Evolutionary conservation across 2,888 invertebrate species (phyloP), one percentile per base, ranked within the genome.

Genomic region (Punctoribates punctum): DNA sequence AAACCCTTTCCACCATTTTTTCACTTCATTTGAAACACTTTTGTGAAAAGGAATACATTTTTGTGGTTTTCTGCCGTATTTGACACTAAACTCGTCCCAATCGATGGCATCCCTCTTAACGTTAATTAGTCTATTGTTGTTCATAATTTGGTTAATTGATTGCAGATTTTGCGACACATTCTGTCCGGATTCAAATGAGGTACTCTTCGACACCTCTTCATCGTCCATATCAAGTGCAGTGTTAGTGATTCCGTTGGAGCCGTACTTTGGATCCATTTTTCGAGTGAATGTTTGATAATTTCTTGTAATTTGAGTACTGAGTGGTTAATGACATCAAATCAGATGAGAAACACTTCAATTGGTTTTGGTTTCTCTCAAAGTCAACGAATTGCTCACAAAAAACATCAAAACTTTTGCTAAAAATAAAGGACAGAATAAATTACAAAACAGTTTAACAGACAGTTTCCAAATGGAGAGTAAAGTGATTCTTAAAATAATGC

Each of bases 51-150:
- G 23, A 38, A 42, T 23, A 9, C 42, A 0, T 42, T 67, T 42
- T 42, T 67, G 38, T 9, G 67, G 67, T 67, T 34, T 20, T 20
- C 38, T 15, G 3, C 62, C 60, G 17, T 60, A 74, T 60, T 74
- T 74, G 8, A 57, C 25, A 38, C 11, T 25, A 34, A 74, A 60
- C 34, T 74, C 74, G 17, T 57, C 42, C 74, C 62, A 74, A 42
- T 74, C 74, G 29, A 74, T 62, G 8, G 74, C 74, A 46, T 62
- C 74, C 6, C 74, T 17, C 62, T 74, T 57, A 0, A 74, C 9
- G 20, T 54, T 20, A 54, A 74, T 67, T 6, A 67, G 13, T 38
- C 42, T 29, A 17, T 67, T 67, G 11, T 67, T 67, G 15, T 67
- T 67, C 20, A 27, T 29, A 5, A 23, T 67, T 42, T 67, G 67